Evolutionary conservation across 2,888 invertebrate species (phyloP), one percentile per base, ranked within the genome.

Genomic region (Xestia xanthographa): DNA sequence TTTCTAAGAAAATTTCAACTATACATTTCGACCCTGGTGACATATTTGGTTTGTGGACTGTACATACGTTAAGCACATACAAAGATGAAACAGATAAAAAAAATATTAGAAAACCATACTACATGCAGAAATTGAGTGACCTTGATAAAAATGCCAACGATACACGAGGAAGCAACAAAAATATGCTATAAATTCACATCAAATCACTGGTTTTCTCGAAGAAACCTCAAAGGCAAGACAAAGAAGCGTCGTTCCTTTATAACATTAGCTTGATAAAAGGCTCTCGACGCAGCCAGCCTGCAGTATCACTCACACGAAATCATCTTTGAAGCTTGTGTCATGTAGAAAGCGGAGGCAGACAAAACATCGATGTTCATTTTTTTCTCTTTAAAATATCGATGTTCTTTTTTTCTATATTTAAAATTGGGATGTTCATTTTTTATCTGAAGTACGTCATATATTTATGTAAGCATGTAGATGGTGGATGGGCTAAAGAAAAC

Each of bases 261-360:
- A 66, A 73, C 29, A 83, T 72, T 83, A 66, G 29, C 26, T 14
- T 58, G 43, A 72, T 79, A 72, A 73, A 81, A 83, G 69, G 62
- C 72, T 70, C 58, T 50, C 38, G 8, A 66, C 79, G 38, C 79
- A 66, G 56, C 63, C 79, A 79, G 72, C 43, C 43, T 53, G 56
- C 65, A 72, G 66, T 83, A 73, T 83, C 68, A 68, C 68, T 80
- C 68, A 50, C 56, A 62, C 17, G 66, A 66, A 81, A 69, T 83
- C 79, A 79, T 63, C 56, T 69, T 29, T 63, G 45, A 62, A 73
- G 66, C 38, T 79, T 38, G 56, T 45, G 79, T 69, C 50, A 58
- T 38, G 53, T n/a, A 70, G 2, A 41, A 12, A 58, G 56, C 56
- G 68, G 41, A 12, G 48, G 50, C 26, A 11, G 22, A 11, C 60